phyloP scores from a whole-genome alignment of 2,113 vertebrate species.

The Mystacornis crossleyi region DNA sequence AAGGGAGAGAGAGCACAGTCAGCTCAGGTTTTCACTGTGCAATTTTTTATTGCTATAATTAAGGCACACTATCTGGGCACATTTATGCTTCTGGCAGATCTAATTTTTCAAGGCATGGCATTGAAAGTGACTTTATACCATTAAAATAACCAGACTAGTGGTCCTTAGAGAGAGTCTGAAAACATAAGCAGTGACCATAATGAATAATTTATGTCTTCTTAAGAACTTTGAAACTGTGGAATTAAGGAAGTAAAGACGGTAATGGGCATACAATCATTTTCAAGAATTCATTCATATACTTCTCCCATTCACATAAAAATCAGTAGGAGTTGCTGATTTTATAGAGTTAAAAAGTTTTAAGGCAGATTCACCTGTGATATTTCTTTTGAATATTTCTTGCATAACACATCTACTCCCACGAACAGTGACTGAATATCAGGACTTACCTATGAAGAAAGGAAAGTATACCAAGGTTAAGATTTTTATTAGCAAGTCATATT shows the following conservation, averaged over 20 bases:
- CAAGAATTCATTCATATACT: neutral
- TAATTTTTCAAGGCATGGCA: neutral
- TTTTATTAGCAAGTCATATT: neutral
- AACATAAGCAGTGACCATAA: neutral
- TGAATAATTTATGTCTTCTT: neutral
- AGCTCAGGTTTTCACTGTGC: neutral
- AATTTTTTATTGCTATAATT: neutral
- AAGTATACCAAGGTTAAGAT: neutral
- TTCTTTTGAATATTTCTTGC: conserved; percentile 81
- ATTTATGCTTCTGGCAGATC: neutral
- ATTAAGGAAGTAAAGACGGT: neutral
- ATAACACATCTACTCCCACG: conserved; percentile 77
- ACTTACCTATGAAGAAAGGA: conserved; percentile 79
- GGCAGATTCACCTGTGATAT: conserved; percentile 81
- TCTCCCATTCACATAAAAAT: neutral
- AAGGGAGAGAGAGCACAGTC: neutral
- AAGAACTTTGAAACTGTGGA: neutral
- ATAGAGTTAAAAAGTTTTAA: neutral
- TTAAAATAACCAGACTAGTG: neutral
- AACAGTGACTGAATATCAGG: conserved; percentile 87
- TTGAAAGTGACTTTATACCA: neutral
- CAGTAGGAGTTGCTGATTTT: neutral
- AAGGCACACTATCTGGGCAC: neutral
- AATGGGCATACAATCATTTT: neutral
- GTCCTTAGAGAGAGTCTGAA: neutral